Evolutionary conservation across 2,797 vertebrate genomes (phyloP).

Genomic region (Vultur gryphus): DNA sequence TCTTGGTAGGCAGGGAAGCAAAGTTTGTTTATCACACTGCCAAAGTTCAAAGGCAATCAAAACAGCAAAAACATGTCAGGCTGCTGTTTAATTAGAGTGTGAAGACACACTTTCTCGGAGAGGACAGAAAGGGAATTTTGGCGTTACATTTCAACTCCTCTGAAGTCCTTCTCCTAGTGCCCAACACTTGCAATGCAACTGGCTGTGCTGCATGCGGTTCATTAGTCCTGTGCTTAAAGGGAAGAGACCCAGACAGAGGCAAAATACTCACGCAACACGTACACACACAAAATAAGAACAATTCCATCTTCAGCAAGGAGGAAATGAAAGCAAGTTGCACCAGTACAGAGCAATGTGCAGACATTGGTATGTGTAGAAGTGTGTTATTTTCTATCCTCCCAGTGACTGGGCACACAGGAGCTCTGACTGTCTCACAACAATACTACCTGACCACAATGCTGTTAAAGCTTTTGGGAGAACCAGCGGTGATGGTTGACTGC

Average conservation of each 20-base stretch:
- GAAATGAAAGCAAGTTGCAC: neutral
- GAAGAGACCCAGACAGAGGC: neutral
- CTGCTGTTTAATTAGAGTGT: neutral
- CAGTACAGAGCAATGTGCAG: neutral
- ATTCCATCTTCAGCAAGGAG: neutral
- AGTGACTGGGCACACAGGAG: neutral
- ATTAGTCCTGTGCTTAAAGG: neutral
- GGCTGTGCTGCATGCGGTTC: neutral
- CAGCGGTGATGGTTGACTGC: neutral
- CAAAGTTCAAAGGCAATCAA: conserved; percentile 30
- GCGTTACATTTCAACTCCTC: neutral
- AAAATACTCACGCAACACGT: neutral
- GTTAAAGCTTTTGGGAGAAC: neutral
- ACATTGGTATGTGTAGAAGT: neutral
- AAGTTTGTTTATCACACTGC: conserved; percentile 8
- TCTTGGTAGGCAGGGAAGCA: neutral
- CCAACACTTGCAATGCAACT: neutral
- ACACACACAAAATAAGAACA: neutral
- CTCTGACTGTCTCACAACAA: neutral
- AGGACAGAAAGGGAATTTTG: neutral
- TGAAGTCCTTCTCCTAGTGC: neutral
- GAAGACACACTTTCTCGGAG: neutral
- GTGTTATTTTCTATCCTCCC: neutral
- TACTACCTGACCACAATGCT: neutral
- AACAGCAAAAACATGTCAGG: conserved; percentile 2